Evolutionary conservation across 2,888 invertebrate genomes (phyloP), one percentile per base, ranked within the genome.

Genomic region (Geophilus truncorum): DNA sequence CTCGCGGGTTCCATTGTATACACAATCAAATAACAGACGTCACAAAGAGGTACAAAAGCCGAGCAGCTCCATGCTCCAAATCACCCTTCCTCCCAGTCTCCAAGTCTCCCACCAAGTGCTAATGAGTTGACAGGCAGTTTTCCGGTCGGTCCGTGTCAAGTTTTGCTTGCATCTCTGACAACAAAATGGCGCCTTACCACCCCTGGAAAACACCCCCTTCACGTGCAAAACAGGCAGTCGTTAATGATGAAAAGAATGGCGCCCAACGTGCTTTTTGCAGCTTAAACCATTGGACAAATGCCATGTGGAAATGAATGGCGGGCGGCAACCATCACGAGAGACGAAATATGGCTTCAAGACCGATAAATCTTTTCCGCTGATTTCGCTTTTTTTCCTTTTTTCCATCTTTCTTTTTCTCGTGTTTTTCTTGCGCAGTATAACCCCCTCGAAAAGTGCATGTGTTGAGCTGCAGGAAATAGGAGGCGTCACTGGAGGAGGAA

Each of bases 281-380:
- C 57, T 40, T 18, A 57, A 57, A 57, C 57, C 57, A 57, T 57
- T 57, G 57, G 57, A 57, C 57, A 57, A 57, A 57, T 57, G 23
- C 57, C 57, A 57, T 23, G 57, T 57, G 57, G 57, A 57, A 57
- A 57, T 57, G 18, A 57, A 57, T 57, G 18, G 23, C 57, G 57
- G 21, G 57, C 57, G 57, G 57, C 57, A 57, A 57, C 57, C 57
- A 57, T 57, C 57, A 57, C 57, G n/a, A n/a, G 57, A 57, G 57
- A 57, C 57, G 57, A 57, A 57, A 57, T 57, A 57, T 57, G 57
- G 57, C 57, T 57, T 18, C 57, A 57, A 57, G 57, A 18, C 57
- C 57, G 57, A 57, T 57, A 57, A 57, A 57, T 57, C 57, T 57
- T 57, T 57, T 57, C 57, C 57, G 57, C 57, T 57, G 57, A 57